Base-by-base conservation (phyloP, 1,140 invertebrate genomes). In the Lanistes nyassanus region DNA sequence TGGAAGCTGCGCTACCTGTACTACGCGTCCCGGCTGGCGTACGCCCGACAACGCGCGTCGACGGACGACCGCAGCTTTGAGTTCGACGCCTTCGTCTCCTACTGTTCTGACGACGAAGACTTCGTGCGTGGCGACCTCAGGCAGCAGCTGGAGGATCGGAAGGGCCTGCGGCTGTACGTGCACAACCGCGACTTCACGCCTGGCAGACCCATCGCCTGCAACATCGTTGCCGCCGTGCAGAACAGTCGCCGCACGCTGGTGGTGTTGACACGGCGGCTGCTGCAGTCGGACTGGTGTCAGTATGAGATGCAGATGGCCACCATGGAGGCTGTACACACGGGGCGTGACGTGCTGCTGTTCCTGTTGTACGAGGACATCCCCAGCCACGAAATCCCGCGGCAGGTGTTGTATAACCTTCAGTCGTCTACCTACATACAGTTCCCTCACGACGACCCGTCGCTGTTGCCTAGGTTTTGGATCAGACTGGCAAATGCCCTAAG, bases 231-330 rank as follows among this genome's bases (percentile, higher is more conserved):
- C 53, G 91, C 91, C 78, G 91, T 93, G 53, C 88, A 91, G n/a
- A 88, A 90, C 60, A 93, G 92, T 82, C 90, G 91, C 60, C 92
- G 91, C 84, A 91, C 92, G 19, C 84, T 94, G 51, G 85, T 93
- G 39, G 84, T 94, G 23, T 89, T 94, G 39, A 92, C 92, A 69
- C 90, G 92, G 78, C 88, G 89, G 58, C 93, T 93, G 84, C 89
- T 91, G 0, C 90, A 90, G 75, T 93, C 92, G 26, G 90, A 92
- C 31, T 93, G 93, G 93, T 93, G 92, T 81, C 79, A 90, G 53
- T 93, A 92, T 91, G 92, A 93, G 81, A 90, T 81, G 51, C 65
- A 80, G 19, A 80, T 80, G 75, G 79, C 79, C 16, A 58, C 60
- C n/a, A 75, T 77, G 79, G 76, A 80, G 64, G 37, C 29, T 3